Evolutionary conservation across 37 sponge, comb jelly and placozoan species (phyloP).

Genomic region (Halisarca cf. caerulea): DNA sequence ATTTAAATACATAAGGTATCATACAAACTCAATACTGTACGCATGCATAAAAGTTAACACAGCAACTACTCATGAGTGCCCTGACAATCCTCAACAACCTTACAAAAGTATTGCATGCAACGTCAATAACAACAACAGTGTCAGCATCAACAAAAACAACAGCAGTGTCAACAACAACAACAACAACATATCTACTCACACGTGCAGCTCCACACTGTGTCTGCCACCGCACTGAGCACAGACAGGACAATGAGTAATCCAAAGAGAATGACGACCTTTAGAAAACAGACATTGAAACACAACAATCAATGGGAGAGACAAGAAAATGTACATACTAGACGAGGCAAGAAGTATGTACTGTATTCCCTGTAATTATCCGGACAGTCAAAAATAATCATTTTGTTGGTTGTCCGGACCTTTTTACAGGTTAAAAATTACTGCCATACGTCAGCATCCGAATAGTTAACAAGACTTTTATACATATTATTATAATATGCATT

Average conservation of each 20-base stretch:
- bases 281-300: no score
- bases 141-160: no score
- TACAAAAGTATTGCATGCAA: no score
- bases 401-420: no score
- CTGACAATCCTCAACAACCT: no score
- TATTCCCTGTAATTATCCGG: no score
- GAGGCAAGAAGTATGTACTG: not conserved
- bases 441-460: no score
- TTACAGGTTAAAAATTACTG: no score
- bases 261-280: conserved; percentile 54
- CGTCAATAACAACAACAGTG: no score
- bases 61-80: not conserved
- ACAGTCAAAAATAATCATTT: no score
- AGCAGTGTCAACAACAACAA: not conserved
- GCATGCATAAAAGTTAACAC: not conserved
- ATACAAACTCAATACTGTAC: not conserved
- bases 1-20: not conserved
- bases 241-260: conserved; percentile 43
- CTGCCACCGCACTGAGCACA: conserved; percentile 42
- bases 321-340: not conserved
- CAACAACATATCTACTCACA: not conserved
- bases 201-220: conserved; percentile 40
- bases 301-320: not conserved
- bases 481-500: no score
- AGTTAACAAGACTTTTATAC: no score